phyloP scores from a whole-genome alignment of 2,888 invertebrate genomes.

The Muschampia plurimacula region DNA sequence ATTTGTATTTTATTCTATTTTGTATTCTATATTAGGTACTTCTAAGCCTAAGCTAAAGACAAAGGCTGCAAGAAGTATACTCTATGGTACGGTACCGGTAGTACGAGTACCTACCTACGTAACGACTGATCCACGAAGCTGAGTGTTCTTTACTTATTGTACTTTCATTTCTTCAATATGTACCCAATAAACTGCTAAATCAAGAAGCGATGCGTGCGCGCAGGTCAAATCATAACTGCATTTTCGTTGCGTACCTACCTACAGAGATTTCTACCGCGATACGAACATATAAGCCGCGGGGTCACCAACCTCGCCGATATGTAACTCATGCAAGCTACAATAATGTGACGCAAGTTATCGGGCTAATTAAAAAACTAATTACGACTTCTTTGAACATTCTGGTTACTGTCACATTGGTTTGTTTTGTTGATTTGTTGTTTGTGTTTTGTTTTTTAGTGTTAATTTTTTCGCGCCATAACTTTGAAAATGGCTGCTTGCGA shows the following conservation, averaged over 20 bases:
- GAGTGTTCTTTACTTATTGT: neutral
- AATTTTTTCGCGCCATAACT: neutral
- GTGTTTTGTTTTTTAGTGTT: neutral
- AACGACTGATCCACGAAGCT: too few relatives aligned
- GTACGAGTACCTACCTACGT: too few relatives aligned
- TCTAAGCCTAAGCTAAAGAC: too few relatives aligned
- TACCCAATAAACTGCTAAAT: slow-evolving; percentile 19
- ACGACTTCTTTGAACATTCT: slow-evolving; percentile 10
- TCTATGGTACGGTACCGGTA: too few relatives aligned
- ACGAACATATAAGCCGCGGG: slow-evolving; percentile 30
- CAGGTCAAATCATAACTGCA: slow-evolving; percentile 34
- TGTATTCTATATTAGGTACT: too few relatives aligned
- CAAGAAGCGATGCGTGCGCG: slow-evolving; percentile 23
- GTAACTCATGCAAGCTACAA: slow-evolving; percentile 32
- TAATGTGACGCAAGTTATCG: slow-evolving; percentile 31
- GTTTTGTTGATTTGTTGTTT: neutral
- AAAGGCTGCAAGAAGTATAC: too few relatives aligned
- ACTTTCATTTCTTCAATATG: slow-evolving; percentile 5
- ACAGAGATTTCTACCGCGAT: slow-evolving; percentile 36
- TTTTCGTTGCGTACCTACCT: slow-evolving; percentile 34
- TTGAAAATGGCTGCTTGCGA: too few relatives aligned
- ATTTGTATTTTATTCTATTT: too few relatives aligned
- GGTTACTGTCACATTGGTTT: neutral
- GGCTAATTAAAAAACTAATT: slow-evolving; percentile 33
- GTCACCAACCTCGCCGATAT: slow-evolving; percentile 34